These are phyloP conservation scores for Alloplasta piceator DNA, from an alignment of 2,888 invertebrate genomes.

Conservation along the genomic window DNA sequence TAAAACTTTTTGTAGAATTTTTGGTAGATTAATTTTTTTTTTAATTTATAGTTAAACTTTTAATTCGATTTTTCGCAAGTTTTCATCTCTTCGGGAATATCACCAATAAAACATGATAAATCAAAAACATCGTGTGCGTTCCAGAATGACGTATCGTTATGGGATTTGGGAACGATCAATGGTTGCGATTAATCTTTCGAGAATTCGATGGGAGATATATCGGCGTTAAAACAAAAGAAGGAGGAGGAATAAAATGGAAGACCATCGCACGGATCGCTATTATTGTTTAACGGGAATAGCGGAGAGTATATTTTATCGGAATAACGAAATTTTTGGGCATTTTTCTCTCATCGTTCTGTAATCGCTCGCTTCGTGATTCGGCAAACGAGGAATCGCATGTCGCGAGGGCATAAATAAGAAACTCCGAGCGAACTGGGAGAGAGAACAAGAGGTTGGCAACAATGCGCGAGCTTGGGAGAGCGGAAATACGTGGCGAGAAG, in stretches of 20 bases:
- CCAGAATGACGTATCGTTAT: conserved; percentile 49
- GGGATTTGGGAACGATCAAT: conserved; percentile 49
- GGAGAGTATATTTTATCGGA: too few species aligned
- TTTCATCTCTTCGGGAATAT: too few species aligned
- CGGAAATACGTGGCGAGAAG: conserved; percentile 51
- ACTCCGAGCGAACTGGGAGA: conserved; percentile 32
- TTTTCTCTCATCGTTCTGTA: too few species aligned
- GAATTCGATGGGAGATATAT: conserved; percentile 28
- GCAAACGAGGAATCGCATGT: conserved; percentile 73
- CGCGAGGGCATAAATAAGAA: conserved; percentile 75
- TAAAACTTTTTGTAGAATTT: too few species aligned
- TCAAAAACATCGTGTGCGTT: conserved; percentile 16
- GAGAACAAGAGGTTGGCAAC: conserved; percentile 50
- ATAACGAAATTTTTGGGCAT: too few species aligned
- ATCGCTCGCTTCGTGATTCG: conserved; percentile 2
- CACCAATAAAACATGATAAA: too few species aligned
- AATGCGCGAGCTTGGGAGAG: conserved; percentile 39
- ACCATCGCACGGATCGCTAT: too few species aligned
- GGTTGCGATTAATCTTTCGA: conserved; percentile 52
- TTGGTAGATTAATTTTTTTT: too few species aligned
- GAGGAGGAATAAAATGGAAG: conserved; percentile 2
- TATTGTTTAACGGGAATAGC: too few species aligned
- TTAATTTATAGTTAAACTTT: too few species aligned
- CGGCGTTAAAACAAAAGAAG: conserved; percentile 20
- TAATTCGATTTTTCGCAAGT: too few species aligned